These are phyloP conservation scores for Chinchilla lanigera DNA, from an alignment of 2,113 vertebrate species.

Conservation along the genomic window DNA sequence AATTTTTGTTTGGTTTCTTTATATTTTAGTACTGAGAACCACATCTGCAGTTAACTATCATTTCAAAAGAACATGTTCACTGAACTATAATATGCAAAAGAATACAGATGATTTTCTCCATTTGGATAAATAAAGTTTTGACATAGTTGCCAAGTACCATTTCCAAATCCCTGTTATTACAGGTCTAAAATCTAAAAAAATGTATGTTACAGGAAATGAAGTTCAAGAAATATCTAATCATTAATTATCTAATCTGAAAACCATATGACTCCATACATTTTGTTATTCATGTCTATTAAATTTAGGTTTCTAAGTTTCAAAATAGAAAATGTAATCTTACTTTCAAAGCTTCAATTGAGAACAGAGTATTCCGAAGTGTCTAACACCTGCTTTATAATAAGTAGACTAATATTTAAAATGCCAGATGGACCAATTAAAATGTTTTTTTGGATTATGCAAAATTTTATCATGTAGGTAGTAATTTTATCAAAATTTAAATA, in stretches of 20 bases:
- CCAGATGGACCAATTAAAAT: conserved; percentile 82
- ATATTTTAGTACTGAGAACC: background rate
- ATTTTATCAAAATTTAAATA: conserved; percentile 65
- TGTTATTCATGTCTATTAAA: conserved; percentile 22
- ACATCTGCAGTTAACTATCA: background rate
- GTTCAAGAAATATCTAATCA: background rate
- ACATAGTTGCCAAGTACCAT: background rate
- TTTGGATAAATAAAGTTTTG: background rate
- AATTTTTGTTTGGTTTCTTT: background rate
- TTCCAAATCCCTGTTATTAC: background rate
- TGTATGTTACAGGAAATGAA: background rate
- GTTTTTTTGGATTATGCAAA: conserved; percentile 72
- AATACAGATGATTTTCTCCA: background rate
- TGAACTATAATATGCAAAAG: background rate
- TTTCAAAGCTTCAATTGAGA: conserved; percentile 66
- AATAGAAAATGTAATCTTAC: conserved; percentile 63
- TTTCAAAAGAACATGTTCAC: background rate
- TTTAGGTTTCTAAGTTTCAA: conserved; percentile 65
- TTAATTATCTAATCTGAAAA: background rate
- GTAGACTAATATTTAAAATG: conserved; percentile 70
- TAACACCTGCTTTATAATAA: conserved; percentile 78
- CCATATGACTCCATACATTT: background rate
- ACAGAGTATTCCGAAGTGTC: conserved; percentile 62
- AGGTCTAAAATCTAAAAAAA: conserved; percentile 1
- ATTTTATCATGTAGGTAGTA: background rate